Evolutionary conservation across 2,113 vertebrate genomes (phyloP), one percentile per base, ranked within the genome.

Genomic region (Anarrhichthys ocellatus): DNA sequence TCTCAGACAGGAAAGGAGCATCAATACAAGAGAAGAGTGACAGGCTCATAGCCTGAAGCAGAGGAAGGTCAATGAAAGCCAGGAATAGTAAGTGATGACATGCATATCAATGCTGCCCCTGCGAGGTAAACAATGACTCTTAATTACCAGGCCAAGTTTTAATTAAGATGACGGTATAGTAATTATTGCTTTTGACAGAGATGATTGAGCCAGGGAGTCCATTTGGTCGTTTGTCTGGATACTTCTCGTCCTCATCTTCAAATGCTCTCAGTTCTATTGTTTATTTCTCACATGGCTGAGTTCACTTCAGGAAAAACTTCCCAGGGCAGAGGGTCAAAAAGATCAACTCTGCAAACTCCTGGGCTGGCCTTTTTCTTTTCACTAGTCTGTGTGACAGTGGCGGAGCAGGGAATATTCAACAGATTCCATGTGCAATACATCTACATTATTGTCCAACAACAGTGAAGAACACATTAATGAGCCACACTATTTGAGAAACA

Each of bases 61-160:
- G 76, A 87, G 70, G 73, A 78, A 92, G 87, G 91, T 87, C 93
- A 90, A 91, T 94, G 92, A 80, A 91, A 92, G 84, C 72, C 80
- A 80, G 73, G 56, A 88, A 85, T 68, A 77, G 72, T 29, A 76
- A 80, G 72, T 38, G 82, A 88, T 93, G 93, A 94, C 93, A 91
- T 94, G 95, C 95, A 97, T 97, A 93, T 89, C 94, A 96, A 96
- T 95, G 90, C 89, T 78, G 94, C 94, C 92, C 94, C 94, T 94
- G 96, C 95, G 96, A 97, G 94, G 95, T 97, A 97, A 97, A 97
- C 96, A 97, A 96, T 95, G 95, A 95, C 92, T 96, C 93, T 95
- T 96, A 97, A 98, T 98, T 96, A 97, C 94, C 93, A 95, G 94
- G 92, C 95, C 95, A 96, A 95, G 88, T 94, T 97, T 97, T 97